Percentiles rank a stretch among this genome's conserved stretches.
phyloP scores from a whole-genome alignment of 2,888 invertebrate species.

The Capitulum mitella region DNA sequence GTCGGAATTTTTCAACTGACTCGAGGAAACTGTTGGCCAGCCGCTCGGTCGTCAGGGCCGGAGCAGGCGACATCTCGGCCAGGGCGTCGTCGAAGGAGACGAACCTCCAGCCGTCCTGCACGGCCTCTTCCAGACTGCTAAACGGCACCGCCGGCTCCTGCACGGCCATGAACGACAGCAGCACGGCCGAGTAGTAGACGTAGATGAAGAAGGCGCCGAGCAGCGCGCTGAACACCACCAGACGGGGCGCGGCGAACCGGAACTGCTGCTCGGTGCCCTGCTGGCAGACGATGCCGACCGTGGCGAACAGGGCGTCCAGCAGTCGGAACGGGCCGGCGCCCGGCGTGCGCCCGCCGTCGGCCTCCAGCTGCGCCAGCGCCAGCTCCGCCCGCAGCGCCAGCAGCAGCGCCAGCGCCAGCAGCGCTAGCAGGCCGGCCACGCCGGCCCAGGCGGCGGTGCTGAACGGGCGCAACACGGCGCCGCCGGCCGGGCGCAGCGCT shows the following conservation, averaged over 20 bases:
- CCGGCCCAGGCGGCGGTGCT: not conserved
- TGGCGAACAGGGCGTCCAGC: slow-evolving; percentile 50
- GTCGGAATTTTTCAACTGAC: not conserved
- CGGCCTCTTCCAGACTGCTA: not conserved
- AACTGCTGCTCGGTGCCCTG: slow-evolving; percentile 49
- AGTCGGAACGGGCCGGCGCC: slow-evolving; percentile 42
- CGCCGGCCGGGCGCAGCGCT: not conserved
- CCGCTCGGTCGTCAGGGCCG: not conserved
- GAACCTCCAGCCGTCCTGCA: not conserved
- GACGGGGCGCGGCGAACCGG: not conserved
- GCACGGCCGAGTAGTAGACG: not conserved
- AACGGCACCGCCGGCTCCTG: not conserved
- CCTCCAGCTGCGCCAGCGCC: no score
- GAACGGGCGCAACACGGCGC: slow-evolving; percentile 21
- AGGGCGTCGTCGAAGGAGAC: not conserved
- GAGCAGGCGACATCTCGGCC: not conserved
- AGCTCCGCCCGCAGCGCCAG: not conserved
- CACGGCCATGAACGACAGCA: not conserved
- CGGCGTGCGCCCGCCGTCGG: slow-evolving; percentile 26
- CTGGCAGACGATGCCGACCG: slow-evolving; percentile 61
- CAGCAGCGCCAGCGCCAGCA: not conserved
- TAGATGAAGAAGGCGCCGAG: slow-evolving; percentile 55
- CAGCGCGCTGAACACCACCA: slow-evolving; percentile 46
- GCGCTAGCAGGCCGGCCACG: not conserved
- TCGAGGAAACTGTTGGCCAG: not conserved